These are phyloP conservation scores for Octonoba sinensis DNA, from an alignment of 2,888 invertebrate genomes.

Conservation along the genomic window DNA sequence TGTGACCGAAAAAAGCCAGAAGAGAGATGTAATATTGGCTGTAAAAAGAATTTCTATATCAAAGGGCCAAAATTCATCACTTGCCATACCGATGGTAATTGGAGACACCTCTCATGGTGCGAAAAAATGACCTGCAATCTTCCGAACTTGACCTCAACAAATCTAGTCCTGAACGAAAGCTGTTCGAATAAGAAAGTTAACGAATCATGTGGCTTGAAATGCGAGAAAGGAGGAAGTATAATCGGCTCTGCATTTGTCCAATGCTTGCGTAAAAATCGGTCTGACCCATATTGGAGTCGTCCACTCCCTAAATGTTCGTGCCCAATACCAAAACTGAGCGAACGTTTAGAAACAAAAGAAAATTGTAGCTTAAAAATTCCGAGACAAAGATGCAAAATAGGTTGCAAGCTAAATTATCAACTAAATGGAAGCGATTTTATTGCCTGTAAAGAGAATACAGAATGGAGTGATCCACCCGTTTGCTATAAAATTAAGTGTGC, in stretches of 20 bases:
- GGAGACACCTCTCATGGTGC: constrained; percentile 3
- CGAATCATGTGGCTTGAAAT: constrained; percentile 6
- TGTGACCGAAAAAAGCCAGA: constrained; percentile 6
- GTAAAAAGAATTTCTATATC: constrained; percentile 2
- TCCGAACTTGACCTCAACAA: neutral
- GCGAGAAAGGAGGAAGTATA: constrained; percentile 28
- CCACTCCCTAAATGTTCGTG: constrained; percentile 17
- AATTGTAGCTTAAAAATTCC: neutral
- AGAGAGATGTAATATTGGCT: neutral
- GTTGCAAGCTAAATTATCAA: neutral
- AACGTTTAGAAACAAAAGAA: neutral
- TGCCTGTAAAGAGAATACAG: neutral
- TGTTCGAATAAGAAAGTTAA: constrained; percentile 6
- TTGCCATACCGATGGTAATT: neutral
- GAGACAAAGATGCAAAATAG: neutral
- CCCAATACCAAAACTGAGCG: neutral
- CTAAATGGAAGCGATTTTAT: neutral
- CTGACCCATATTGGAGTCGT: constrained; percentile 4
- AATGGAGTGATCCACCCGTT: neutral
- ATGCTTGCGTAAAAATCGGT: too few species aligned
- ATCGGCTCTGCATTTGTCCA: neutral
- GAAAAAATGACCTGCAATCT: neutral
- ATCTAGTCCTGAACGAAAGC: neutral
- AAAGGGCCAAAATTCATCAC: neutral
- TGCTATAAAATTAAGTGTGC: neutral